A percentile compares a stretch with the other conserved stretches of the same genome.
Evolutionary conservation across 2,113 vertebrate genomes (phyloP).

Genomic region (Peromyscus polionotus): DNA sequence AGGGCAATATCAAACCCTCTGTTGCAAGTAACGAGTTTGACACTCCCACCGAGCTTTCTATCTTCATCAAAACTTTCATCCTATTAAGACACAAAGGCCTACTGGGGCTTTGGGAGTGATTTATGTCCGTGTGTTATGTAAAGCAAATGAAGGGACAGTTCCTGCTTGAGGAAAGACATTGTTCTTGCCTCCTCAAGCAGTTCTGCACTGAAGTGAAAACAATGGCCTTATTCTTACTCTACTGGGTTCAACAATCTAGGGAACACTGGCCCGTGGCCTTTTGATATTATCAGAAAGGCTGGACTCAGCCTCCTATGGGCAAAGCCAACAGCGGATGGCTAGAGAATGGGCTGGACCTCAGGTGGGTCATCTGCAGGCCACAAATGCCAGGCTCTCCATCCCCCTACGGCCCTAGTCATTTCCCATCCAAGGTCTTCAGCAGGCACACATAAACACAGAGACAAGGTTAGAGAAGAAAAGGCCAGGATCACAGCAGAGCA

Average conservation of each 20-base stretch:
- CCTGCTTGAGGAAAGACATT: background rate
- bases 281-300: background rate
- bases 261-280: background rate
- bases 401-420: background rate
- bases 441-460: fast-evolving
- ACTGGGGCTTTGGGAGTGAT: background rate
- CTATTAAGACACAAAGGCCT: background rate
- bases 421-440: background rate
- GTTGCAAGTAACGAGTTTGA: background rate
- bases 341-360: background rate
- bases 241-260: background rate
- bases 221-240: conserved; percentile 5
- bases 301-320: background rate
- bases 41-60: background rate
- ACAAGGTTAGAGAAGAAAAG: background rate
- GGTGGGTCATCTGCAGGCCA: background rate
- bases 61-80: background rate
- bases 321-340: background rate
- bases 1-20: background rate
- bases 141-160: background rate
- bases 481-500: background rate
- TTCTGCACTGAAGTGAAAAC: background rate
- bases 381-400: background rate
- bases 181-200: background rate
- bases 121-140: background rate